phyloP scores from a whole-genome alignment of 1,140 invertebrate species.

The Heliconius hewitsoni region DNA sequence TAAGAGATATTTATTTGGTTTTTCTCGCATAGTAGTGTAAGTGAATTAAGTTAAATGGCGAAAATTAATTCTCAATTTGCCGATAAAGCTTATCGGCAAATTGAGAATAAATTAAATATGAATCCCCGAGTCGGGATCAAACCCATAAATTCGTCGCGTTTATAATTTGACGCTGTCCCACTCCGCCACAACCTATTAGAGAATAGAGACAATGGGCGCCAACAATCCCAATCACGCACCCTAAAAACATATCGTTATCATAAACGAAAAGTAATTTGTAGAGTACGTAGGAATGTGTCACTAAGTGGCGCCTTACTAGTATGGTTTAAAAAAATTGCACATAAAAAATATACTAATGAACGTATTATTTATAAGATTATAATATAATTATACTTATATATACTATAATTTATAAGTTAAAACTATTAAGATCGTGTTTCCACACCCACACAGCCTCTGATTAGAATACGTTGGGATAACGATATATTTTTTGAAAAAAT shows the following conservation, averaged over 20 bases:
- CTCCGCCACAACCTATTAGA: no score
- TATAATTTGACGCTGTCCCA: neutral
- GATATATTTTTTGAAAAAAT: neutral
- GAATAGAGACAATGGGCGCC: no score
- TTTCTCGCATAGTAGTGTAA: no score
- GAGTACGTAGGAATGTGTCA: no score
- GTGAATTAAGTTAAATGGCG: no score
- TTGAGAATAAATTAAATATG: neutral
- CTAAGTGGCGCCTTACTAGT: neutral
- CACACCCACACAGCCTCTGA: slow-evolving; percentile 30
- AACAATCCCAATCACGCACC: no score
- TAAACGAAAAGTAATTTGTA: no score
- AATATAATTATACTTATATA: neutral
- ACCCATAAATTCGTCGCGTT: neutral
- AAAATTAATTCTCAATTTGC: no score
- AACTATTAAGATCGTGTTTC: slow-evolving; percentile 18
- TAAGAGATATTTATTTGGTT: no score
- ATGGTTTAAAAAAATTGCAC: neutral
- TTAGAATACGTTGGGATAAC: slow-evolving; percentile 25
- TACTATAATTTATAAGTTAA: neutral
- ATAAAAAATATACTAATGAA: neutral
- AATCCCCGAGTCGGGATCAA: neutral
- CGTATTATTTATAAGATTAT: neutral
- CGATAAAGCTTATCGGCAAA: no score
- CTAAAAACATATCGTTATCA: no score